Percentiles rank a stretch among this genome's conserved stretches.
These are phyloP conservation scores for Drosophila borealis DNA, from an alignment of 2,888 invertebrate species.

Conservation along the genomic window DNA sequence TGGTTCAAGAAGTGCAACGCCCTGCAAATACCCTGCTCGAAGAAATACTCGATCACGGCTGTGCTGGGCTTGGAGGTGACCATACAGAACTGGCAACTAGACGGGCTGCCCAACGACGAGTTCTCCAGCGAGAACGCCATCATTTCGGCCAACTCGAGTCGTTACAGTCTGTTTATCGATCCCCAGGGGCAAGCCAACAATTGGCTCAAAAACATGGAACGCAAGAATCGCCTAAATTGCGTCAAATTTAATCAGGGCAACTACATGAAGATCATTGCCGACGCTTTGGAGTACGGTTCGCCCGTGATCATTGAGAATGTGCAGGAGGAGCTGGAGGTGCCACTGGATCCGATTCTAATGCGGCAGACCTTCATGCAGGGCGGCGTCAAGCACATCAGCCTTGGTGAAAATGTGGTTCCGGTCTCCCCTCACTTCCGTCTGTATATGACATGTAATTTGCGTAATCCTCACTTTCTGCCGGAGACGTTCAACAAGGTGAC, in stretches of 20 bases:
- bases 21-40: slow-evolving; percentile 91
- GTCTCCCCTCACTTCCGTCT: slow-evolving; percentile 91
- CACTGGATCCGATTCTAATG: slow-evolving; percentile 92
- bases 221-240: slow-evolving; percentile 82
- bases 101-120: slow-evolving; percentile 93
- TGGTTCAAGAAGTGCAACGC: slow-evolving; percentile 91
- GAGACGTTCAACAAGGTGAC: slow-evolving; percentile 94
- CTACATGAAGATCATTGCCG: slow-evolving; percentile 86
- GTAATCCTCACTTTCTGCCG: slow-evolving; percentile 95
- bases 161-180: slow-evolving; percentile 96
- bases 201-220: slow-evolving; percentile 95
- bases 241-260: slow-evolving; percentile 84
- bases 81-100: slow-evolving; percentile 90
- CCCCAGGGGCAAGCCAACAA: slow-evolving; percentile 97
- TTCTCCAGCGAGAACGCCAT: slow-evolving; percentile 96
- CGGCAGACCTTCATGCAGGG: slow-evolving; percentile 93
- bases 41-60: slow-evolving; percentile 89
- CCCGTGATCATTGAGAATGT: slow-evolving; percentile 94
- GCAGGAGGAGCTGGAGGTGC: slow-evolving; percentile 93
- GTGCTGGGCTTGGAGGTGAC: slow-evolving; percentile 94
- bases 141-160: slow-evolving; percentile 91
- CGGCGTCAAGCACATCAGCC: slow-evolving; percentile 90
- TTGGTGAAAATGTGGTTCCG: slow-evolving; percentile 94
- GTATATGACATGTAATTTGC: slow-evolving; percentile 94
- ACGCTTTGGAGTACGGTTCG: slow-evolving; percentile 90